These are phyloP conservation scores for Crypturellus undulatus DNA, from an alignment of 2,113 vertebrate genomes.

Conservation along the genomic window DNA sequence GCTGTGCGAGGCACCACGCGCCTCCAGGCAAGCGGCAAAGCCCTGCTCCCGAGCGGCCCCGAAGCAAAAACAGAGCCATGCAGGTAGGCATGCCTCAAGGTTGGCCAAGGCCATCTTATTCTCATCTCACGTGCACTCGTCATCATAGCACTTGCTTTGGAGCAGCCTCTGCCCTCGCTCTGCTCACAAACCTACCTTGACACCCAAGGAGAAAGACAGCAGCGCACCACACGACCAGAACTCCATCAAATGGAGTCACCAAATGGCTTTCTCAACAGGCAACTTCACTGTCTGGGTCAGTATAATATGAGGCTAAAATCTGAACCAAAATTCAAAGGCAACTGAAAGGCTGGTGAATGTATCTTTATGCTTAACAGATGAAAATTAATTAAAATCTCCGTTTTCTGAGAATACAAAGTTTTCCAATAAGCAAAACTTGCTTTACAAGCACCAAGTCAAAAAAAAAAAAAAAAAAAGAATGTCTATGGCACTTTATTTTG, in stretches of 20 bases:
- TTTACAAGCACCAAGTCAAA: neutral
- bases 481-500: neutral
- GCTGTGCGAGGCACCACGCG: fast-evolving
- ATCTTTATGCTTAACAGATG: neutral
- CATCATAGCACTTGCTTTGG: neutral
- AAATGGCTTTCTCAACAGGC: neutral
- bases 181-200: neutral
- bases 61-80: neutral
- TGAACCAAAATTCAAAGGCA: neutral
- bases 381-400: neutral
- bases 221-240: neutral
- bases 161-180: neutral
- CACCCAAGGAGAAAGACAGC: neutral
- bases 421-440: neutral
- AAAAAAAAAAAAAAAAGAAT: no score
- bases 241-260: neutral
- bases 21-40: constrained; percentile 57
- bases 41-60: neutral
- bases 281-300: neutral
- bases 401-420: neutral
- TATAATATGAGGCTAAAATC: neutral
- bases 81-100: fast-evolving
- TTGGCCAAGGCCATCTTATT: neutral
- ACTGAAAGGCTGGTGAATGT: neutral
- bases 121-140: neutral